These are phyloP conservation scores for Litoditis marina DNA, from an alignment of 2,888 invertebrate genomes.

Conservation along the genomic window DNA sequence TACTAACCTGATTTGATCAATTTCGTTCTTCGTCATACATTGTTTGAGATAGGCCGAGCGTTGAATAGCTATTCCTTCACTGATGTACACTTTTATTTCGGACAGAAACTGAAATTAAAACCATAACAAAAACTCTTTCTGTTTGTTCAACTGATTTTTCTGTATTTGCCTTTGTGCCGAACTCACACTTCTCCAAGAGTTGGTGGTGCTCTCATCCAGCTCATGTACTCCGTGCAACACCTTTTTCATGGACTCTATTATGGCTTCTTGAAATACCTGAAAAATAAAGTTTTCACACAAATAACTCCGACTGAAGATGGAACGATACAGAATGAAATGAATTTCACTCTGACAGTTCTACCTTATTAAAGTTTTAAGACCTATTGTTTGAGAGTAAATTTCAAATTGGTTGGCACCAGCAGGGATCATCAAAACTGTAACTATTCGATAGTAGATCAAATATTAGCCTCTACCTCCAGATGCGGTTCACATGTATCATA, in stretches of 20 bases:
- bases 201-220: slow-evolving; percentile 47
- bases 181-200: slow-evolving; percentile 49
- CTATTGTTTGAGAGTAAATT: no score
- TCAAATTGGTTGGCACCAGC: no score
- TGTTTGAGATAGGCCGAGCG: slow-evolving; percentile 49
- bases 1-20: slow-evolving; percentile 22
- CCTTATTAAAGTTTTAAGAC: no score
- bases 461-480: no score
- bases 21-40: slow-evolving; percentile 46
- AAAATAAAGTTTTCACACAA: slow-evolving; percentile 3
- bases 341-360: no score
- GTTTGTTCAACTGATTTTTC: not conserved
- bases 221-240: slow-evolving; percentile 36
- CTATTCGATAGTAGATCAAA: no score
- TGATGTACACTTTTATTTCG: slow-evolving; percentile 45
- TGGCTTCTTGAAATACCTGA: slow-evolving; percentile 48
- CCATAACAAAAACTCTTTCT: not conserved
- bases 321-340: no score
- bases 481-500: slow-evolving; percentile 59
- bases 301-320: no score
- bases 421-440: no score
- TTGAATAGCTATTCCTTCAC: slow-evolving; percentile 52
- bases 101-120: slow-evolving; percentile 39
- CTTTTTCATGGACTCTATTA: slow-evolving; percentile 40
- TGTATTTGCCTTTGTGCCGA: not conserved